Evolutionary conservation across 2,888 invertebrate genomes (phyloP).

Genomic region (Pollenia labialis): DNA sequence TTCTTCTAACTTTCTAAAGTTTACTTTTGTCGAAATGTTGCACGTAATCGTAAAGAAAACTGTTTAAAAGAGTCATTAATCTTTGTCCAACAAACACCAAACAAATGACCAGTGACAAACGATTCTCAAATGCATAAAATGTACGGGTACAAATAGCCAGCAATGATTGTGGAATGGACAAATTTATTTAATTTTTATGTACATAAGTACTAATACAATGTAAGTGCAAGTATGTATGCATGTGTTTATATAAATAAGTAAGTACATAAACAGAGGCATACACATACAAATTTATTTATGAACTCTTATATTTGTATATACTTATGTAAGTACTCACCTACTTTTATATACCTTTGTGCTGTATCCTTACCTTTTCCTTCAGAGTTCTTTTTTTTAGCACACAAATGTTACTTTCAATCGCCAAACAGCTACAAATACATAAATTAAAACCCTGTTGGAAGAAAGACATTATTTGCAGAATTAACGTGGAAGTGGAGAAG

Average conservation of each 20-base stretch:
- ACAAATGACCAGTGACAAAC: conserved; percentile 70
- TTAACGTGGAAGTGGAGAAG: too few species aligned
- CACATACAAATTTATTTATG: not conserved
- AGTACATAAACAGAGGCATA: not conserved
- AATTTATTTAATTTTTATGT: conserved; percentile 55
- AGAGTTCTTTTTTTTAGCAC: not conserved
- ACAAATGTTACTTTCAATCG: not conserved
- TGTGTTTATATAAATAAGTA: too few species aligned
- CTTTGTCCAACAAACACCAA: conserved; percentile 59
- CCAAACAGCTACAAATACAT: not conserved
- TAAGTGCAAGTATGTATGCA: not conserved
- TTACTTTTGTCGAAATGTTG: not conserved
- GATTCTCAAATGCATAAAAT: conserved; percentile 53
- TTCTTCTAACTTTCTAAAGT: not conserved
- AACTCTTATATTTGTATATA: too few species aligned
- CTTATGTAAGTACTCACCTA: too few species aligned
- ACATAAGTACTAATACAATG: not conserved
- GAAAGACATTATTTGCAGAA: too few species aligned
- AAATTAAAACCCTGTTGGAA: too few species aligned
- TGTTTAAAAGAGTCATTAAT: conserved; percentile 56
- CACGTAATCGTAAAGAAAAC: conserved; percentile 31
- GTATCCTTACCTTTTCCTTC: not conserved
- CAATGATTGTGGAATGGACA: conserved; percentile 32
- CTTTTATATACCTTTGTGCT: not conserved
- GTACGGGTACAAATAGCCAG: not conserved